These are phyloP conservation scores for Callospermophilus lateralis DNA, from an alignment of 2,113 vertebrate species.

Conservation along the genomic window DNA sequence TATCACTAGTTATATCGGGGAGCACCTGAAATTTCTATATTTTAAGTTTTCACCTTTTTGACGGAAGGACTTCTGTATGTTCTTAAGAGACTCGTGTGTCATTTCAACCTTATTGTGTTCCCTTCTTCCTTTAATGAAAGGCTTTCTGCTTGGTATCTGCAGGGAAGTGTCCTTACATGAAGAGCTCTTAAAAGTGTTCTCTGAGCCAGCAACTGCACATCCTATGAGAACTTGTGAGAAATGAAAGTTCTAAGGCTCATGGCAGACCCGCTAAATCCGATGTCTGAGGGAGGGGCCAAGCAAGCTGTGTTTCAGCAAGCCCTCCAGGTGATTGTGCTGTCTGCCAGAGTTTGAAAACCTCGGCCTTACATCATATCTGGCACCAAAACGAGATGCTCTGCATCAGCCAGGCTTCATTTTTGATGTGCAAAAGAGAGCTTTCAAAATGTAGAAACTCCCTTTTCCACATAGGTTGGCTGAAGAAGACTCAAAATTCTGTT, in stretches of 20 bases:
- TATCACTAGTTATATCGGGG: rapidly evolving
- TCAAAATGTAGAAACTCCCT: neutral
- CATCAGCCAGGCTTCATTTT: neutral
- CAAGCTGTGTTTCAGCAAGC: neutral
- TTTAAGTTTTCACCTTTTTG: neutral
- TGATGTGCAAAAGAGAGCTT: neutral
- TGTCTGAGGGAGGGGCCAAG: rapidly evolving
- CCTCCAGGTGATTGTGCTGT: neutral
- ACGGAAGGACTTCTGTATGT: neutral
- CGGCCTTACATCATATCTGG: neutral
- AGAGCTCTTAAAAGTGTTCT: neutral
- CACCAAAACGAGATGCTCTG: neutral
- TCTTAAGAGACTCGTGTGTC: neutral
- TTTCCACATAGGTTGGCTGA: neutral
- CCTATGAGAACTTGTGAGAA: neutral
- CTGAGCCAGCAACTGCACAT: neutral
- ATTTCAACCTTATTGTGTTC: neutral
- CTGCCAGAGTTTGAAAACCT: neutral
- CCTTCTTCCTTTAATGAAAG: neutral
- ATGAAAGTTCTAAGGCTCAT: neutral
- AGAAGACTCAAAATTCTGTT: neutral
- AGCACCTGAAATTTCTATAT: neutral
- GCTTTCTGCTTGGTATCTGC: neutral
- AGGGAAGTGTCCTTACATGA: neutral
- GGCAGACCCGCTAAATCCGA: neutral